These are phyloP conservation scores for Drosophila cardini DNA, from an alignment of 1,140 invertebrate genomes.

Conservation along the genomic window DNA sequence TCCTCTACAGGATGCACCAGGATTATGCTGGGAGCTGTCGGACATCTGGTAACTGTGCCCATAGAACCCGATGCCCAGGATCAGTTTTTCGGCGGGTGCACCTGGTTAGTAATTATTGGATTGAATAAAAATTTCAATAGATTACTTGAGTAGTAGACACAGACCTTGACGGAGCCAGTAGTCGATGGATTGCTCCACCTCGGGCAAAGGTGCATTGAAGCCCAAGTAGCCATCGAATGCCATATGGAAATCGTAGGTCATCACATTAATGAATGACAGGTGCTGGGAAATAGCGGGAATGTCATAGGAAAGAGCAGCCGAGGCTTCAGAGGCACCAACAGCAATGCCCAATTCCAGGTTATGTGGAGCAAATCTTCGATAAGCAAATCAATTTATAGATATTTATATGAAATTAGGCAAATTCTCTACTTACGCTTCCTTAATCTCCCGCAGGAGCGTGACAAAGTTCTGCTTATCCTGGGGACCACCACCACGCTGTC, in stretches of 20 bases:
- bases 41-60: slow-evolving; percentile 88
- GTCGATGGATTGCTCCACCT: slow-evolving; percentile 64
- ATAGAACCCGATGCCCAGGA: slow-evolving; percentile 89
- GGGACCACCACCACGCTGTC: slow-evolving; percentile 85
- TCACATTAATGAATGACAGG: slow-evolving; percentile 88
- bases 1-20: slow-evolving; percentile 86
- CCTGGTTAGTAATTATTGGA: slow-evolving; percentile 70
- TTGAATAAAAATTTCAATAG: background rate
- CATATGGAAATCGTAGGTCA: slow-evolving; percentile 91
- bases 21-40: slow-evolving; percentile 84
- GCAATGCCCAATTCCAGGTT: slow-evolving; percentile 87
- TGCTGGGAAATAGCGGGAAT: slow-evolving; percentile 86
- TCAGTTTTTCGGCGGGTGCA: slow-evolving; percentile 86
- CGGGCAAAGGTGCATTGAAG: slow-evolving; percentile 87
- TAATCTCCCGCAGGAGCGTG: slow-evolving; percentile 85
- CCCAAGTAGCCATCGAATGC: slow-evolving; percentile 84
- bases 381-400: background rate
- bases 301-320: slow-evolving; percentile 87
- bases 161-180: slow-evolving; percentile 71
- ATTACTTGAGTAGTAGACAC: slow-evolving; percentile 17
- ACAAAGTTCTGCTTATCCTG: slow-evolving; percentile 86
- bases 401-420: background rate
- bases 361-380: slow-evolving; percentile 74
- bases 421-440: slow-evolving; percentile 80
- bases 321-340: slow-evolving; percentile 86